Percentiles rank a stretch among this genome's conserved stretches.
Evolutionary conservation across 2,797 vertebrate species (phyloP).

Genomic region (Melanogrammus aeglefinus): DNA sequence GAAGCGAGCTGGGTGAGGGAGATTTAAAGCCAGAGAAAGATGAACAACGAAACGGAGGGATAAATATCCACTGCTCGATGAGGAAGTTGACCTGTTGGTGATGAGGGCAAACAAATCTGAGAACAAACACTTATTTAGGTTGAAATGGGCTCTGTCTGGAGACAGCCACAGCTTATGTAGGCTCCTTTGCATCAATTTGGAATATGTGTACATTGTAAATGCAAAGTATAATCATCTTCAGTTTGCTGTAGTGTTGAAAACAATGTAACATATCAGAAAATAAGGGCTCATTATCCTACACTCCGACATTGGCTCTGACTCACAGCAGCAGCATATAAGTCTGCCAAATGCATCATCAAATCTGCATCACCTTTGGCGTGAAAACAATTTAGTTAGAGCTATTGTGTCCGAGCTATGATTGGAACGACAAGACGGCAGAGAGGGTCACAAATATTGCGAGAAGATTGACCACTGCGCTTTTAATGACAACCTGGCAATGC

Average conservation of each 20-base stretch:
- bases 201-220: neutral
- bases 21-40: neutral
- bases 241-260: neutral
- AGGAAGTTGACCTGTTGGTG: neutral
- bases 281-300: neutral
- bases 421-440: neutral
- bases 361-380: neutral
- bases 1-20: conserved; percentile 11
- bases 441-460: too few species aligned
- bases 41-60: neutral
- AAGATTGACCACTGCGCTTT: neutral
- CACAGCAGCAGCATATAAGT: neutral
- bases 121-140: too few species aligned
- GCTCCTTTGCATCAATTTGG: neutral
- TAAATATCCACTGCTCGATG: neutral
- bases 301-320: neutral
- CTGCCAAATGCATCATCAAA: neutral
- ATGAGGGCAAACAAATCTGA: neutral
- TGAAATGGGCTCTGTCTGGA: neutral
- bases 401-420: neutral
- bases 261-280: neutral
- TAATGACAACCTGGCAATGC: neutral
- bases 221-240: neutral
- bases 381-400: neutral
- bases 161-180: neutral